phyloP scores from a whole-genome alignment of 2,797 vertebrate genomes.

The Pipistrellus pygmaeus region DNA sequence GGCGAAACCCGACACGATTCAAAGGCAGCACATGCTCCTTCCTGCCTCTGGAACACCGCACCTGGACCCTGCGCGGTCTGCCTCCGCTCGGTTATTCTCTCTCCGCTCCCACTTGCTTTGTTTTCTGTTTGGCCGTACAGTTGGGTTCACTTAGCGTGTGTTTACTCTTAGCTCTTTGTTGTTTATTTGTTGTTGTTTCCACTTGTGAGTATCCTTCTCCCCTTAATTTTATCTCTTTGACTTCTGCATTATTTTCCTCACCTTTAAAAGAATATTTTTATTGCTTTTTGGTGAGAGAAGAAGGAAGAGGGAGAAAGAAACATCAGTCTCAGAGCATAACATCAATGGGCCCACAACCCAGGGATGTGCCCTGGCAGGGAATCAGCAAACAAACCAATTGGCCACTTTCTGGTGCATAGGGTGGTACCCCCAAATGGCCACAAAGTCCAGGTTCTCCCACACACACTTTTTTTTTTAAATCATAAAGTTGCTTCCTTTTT shows the following conservation, averaged over 20 bases:
- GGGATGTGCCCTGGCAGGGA: not conserved
- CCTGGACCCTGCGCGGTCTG: not conserved
- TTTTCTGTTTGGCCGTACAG: not conserved
- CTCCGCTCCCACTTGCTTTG: not conserved
- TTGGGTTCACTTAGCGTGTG: rapidly evolving
- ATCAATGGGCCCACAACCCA: not conserved
- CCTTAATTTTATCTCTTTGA: not conserved
- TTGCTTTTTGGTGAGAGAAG: not conserved
- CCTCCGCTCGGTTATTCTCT: not conserved
- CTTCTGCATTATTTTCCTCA: not conserved
- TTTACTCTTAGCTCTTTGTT: not conserved
- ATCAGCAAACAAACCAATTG: not conserved
- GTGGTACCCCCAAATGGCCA: not conserved
- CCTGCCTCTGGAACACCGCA: not conserved
- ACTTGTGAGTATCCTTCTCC: not conserved
- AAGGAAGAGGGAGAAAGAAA: not conserved
- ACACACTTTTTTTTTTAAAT: not conserved
- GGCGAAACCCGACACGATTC: not conserved
- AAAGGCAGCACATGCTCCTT: not conserved
- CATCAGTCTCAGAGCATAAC: not conserved
- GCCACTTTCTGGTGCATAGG: not conserved
- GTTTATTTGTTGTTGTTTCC: not conserved
- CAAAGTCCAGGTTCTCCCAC: too few species aligned
- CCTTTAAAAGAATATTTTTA: not conserved
- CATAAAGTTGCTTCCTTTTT: not conserved